Percentiles rank a stretch among this genome's conserved stretches.
These are phyloP conservation scores for Rousettus madagascariensis DNA, from an alignment of 2,797 vertebrate genomes.

Conservation along the genomic window DNA sequence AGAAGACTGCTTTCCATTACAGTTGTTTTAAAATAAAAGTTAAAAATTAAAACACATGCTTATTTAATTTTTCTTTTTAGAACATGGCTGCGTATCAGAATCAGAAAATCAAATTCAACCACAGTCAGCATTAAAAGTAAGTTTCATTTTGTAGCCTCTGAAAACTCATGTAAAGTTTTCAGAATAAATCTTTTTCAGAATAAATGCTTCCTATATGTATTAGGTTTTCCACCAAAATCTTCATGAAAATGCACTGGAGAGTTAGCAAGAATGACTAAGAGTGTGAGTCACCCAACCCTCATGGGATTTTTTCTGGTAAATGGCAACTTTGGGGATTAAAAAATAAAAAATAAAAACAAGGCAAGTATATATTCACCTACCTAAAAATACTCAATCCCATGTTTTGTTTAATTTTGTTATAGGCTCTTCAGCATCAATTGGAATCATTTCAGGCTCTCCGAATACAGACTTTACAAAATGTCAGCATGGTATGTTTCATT, in stretches of 20 bases:
- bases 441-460: slow-evolving; percentile 80
- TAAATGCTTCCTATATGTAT: neutral
- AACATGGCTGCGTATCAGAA: slow-evolving; percentile 36
- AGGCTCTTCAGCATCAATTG: slow-evolving; percentile 81
- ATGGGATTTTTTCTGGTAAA: neutral
- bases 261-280: neutral
- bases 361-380: neutral
- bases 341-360: neutral
- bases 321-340: neutral
- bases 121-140: slow-evolving; percentile 64
- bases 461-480: slow-evolving; percentile 80
- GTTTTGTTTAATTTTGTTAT: slow-evolving; percentile 11
- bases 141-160: neutral
- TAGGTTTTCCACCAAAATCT: neutral
- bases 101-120: slow-evolving; percentile 67
- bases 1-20: neutral
- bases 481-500: slow-evolving; percentile 74
- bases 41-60: neutral
- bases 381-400: neutral
- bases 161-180: neutral
- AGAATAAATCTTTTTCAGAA: neutral
- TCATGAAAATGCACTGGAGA: neutral
- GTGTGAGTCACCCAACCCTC: neutral
- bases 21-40: neutral
- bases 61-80: slow-evolving; percentile 69